Conservation (phyloP, 1,140 invertebrate species). For the Paralvinella palmiformis region DNA sequence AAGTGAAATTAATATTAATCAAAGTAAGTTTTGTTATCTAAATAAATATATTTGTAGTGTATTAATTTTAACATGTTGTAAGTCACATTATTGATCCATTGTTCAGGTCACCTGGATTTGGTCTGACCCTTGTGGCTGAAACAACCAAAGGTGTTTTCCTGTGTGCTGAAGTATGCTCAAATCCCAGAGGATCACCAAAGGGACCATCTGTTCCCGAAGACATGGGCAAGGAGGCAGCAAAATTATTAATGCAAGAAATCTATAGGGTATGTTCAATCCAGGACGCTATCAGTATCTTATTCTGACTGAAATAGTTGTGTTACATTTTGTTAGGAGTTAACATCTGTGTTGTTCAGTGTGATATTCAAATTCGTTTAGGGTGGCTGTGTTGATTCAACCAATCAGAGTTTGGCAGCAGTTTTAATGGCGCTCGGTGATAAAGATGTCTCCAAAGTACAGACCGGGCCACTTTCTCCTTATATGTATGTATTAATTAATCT, state of each 20-base stretch:
- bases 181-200: constrained; percentile 49
- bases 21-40: too few relatives aligned
- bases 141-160: constrained; percentile 80
- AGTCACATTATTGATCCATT: neutral
- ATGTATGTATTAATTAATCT: constrained; percentile 59
- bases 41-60: too few relatives aligned
- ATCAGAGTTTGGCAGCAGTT: constrained; percentile 76
- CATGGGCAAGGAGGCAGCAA: constrained; percentile 74
- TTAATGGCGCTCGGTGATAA: constrained; percentile 91
- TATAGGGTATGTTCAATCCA: constrained; percentile 56
- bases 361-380: too few relatives aligned
- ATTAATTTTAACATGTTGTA: too few relatives aligned
- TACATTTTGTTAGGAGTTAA: too few relatives aligned
- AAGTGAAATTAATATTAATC: too few relatives aligned
- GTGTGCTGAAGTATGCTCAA: constrained; percentile 54
- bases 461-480: constrained; percentile 66
- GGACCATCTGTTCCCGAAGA: constrained; percentile 73
- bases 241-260: constrained; percentile 81
- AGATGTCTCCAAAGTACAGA: constrained; percentile 85
- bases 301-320: too few relatives aligned
- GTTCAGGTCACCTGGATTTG: constrained; percentile 66
- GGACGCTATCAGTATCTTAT: too few relatives aligned
- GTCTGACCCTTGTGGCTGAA: constrained; percentile 84
- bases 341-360: too few relatives aligned
- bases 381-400: constrained; percentile 84